phyloP scores from a whole-genome alignment of 2,888 invertebrate genomes.

The Yponomeuta evonymella region DNA sequence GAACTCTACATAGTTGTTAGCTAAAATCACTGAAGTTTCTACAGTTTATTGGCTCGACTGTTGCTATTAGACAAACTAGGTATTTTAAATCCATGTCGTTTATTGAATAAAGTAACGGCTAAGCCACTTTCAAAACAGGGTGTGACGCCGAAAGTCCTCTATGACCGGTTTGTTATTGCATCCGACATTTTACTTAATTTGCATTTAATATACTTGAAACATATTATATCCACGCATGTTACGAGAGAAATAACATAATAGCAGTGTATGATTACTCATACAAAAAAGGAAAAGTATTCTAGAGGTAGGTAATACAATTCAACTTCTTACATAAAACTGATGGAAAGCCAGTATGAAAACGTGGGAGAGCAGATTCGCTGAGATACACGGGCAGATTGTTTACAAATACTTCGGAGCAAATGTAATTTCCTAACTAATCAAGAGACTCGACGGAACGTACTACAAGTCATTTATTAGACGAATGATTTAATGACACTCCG shows the following conservation, averaged over 20 bases:
- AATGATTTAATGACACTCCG: neutral
- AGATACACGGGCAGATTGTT: slow-evolving; percentile 5
- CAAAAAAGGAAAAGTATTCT: slow-evolving; percentile 6
- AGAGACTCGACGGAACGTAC: neutral
- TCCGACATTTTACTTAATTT: neutral
- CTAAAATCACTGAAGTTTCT: neutral
- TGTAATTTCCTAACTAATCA: neutral
- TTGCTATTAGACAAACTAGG: neutral
- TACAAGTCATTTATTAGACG: neutral
- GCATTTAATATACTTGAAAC: neutral
- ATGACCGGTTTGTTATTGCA: neutral
- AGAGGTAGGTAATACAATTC: neutral
- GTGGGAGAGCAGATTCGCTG: neutral
- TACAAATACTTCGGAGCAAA: slow-evolving; percentile 2
- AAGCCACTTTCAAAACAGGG: slow-evolving; percentile 4
- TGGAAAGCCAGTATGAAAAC: slow-evolving; percentile 3
- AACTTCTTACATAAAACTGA: slow-evolving; percentile 1
- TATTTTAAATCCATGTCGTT: neutral
- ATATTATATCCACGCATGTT: neutral
- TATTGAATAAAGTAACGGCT: neutral
- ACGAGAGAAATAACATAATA: slow-evolving; percentile 13
- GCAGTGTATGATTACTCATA: neutral
- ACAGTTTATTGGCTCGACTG: neutral
- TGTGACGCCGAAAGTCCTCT: neutral
- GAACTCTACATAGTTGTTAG: neutral